These are phyloP conservation scores for Syngnathus rostellatus DNA, from an alignment of 2,797 vertebrate genomes.

Conservation along the genomic window DNA sequence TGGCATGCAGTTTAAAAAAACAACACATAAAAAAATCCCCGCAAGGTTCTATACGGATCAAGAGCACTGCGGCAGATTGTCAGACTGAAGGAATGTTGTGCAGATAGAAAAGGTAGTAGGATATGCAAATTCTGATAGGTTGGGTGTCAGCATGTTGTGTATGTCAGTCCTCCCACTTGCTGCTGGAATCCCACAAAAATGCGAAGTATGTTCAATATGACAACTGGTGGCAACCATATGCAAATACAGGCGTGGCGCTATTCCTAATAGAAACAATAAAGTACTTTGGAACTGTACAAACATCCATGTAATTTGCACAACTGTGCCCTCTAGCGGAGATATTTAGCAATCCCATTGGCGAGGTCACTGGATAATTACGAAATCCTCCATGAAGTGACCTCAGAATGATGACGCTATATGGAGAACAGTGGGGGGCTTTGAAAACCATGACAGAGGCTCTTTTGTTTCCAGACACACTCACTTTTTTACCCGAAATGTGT, in stretches of 20 bases:
- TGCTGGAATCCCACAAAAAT: constrained; percentile 32
- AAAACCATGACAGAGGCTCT: background rate
- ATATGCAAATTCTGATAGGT: background rate
- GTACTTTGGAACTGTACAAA: background rate
- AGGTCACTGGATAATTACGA: too few relatives aligned
- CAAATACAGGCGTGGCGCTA: background rate
- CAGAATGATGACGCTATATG: background rate
- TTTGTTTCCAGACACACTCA: background rate
- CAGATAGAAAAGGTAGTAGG: background rate
- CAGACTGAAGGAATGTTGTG: background rate
- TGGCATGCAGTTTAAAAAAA: background rate
- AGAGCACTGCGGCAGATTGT: background rate
- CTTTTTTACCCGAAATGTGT: background rate
- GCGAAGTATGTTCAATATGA: constrained; percentile 35
- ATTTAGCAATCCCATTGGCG: background rate
- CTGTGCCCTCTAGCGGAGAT: background rate
- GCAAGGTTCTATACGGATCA: too few relatives aligned
- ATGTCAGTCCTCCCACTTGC: background rate
- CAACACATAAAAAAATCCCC: too few relatives aligned
- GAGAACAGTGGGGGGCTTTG: background rate
- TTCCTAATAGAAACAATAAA: background rate
- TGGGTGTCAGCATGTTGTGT: background rate
- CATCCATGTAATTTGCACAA: background rate
- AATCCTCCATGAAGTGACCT: background rate
- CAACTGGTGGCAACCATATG: background rate